Evolutionary conservation across 2,888 invertebrate genomes (phyloP), one percentile per base, ranked within the genome.

Genomic region (Prenolepis imparis): DNA sequence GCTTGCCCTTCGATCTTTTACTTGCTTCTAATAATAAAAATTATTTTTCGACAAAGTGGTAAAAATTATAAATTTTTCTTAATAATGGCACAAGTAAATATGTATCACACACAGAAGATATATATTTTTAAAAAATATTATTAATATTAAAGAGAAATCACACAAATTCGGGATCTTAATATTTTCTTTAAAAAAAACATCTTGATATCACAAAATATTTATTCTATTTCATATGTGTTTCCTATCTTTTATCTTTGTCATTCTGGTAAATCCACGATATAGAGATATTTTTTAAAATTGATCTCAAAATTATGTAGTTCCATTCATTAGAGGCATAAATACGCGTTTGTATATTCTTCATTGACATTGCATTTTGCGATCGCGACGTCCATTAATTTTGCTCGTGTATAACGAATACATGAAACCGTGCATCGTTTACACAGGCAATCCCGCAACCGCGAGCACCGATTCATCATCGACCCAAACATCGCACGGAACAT

Each of bases 401-500:
- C 59, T 36, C 73, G 73, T 73, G 59, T 80, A 80, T 44, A 80
- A 59, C 73, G 18, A 59, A 73, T n/a, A 55, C 44, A 32, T 68
- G 72, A 73, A 67, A 80, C 8, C 74, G 36, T 24, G 78, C 78
- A 41, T 59, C 78, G 73, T 80, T 80, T 80, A 80, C 59, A 80
- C 32, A 44, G 3, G 32, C 78, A 44, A 80, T 72, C 59, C 44
- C 59, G 12, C 36, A 59, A 32, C 24, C 44, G 73, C 78, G 36
- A 80, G 44, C 73, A 72, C 44, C 78, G 59, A 80, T 80, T 80
- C 73, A 80, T 80, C 78, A 80, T 80, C 78, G 73, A 80, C 36
- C 74, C 73, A 48, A 80, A 78, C 78, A 78, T 70, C 77, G 77
- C 73, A 59, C 59, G 78, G 78, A 80, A 80, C 59, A 36, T 66